Percentiles rank a stretch among this genome's conserved stretches.
Evolutionary conservation across 1,140 invertebrate species (phyloP).

Genomic region (Apis mellifera): DNA sequence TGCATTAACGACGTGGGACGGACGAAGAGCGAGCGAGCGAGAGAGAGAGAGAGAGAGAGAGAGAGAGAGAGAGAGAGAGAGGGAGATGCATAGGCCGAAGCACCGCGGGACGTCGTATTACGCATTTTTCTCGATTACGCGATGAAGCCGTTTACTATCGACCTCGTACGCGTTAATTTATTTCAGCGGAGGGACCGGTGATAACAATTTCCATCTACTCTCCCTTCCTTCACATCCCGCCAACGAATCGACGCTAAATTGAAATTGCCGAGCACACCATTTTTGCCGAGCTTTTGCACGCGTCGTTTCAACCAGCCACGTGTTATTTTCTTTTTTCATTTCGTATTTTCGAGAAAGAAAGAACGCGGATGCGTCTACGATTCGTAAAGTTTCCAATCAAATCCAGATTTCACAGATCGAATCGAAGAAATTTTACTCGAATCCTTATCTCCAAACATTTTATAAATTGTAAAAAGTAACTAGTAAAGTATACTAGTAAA

Average conservation of each 20-base stretch:
- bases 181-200: constrained; percentile 24
- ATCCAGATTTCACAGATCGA: too few relatives aligned
- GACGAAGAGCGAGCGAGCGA: constrained; percentile 4
- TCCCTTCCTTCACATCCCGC: not conserved
- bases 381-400: too few relatives aligned
- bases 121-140: constrained; percentile 61
- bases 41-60: too few relatives aligned
- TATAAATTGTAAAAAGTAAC: too few relatives aligned
- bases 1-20: constrained; percentile 38
- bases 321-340: too few relatives aligned
- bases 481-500: too few relatives aligned
- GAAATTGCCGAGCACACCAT: constrained; percentile 20
- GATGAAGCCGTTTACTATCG: constrained; percentile 40
- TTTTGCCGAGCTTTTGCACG: not conserved
- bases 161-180: constrained; percentile 45
- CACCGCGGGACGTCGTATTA: constrained; percentile 47
- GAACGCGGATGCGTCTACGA: too few relatives aligned
- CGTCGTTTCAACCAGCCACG: too few relatives aligned
- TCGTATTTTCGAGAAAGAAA: too few relatives aligned
- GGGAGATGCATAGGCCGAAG: constrained; percentile 2
- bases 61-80: too few relatives aligned
- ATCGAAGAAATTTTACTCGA: too few relatives aligned
- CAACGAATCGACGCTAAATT: constrained; percentile 21
- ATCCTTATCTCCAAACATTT: too few relatives aligned
- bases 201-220: constrained; percentile 37